Evolutionary conservation across 2,797 vertebrate genomes (phyloP).

Genomic region (Typhlichthys subterraneus): DNA sequence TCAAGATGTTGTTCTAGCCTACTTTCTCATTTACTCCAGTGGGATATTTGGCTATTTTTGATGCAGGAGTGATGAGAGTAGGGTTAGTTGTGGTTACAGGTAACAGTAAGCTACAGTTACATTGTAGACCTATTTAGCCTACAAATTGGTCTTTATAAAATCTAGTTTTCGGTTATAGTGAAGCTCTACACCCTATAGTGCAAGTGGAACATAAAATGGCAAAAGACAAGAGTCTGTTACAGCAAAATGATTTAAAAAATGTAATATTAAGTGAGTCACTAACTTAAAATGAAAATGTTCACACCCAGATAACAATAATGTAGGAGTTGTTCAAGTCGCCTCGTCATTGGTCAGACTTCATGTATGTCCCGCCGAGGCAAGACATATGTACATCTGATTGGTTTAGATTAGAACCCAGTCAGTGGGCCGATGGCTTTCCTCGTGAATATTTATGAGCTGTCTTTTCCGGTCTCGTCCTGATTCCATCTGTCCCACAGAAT

Average conservation of each 20-base stretch:
- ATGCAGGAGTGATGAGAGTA: not conserved
- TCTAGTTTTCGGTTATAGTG: too few species aligned
- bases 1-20: slow-evolving; percentile 15
- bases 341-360: slow-evolving; percentile 33
- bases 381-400: slow-evolving; percentile 67
- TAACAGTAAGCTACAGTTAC: too few species aligned
- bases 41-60: slow-evolving; percentile 59
- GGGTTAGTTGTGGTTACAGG: not conserved
- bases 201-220: not conserved
- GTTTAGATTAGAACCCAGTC: slow-evolving; percentile 60
- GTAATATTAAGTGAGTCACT: not conserved
- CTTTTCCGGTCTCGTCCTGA: slow-evolving; percentile 29
- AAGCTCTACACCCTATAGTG: too few species aligned
- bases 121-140: too few species aligned
- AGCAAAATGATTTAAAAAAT: not conserved
- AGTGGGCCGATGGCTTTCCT: slow-evolving; percentile 81
- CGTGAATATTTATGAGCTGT: slow-evolving; percentile 63
- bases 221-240: not conserved
- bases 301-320: not conserved
- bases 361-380: slow-evolving; percentile 20
- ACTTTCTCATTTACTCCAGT: too few species aligned
- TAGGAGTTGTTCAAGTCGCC: not conserved
- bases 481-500: slow-evolving; percentile 52
- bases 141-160: too few species aligned
- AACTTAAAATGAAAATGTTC: not conserved